Base-by-base conservation (phyloP, 2,888 invertebrate genomes). In the Alloscopus bannaensis region DNA sequence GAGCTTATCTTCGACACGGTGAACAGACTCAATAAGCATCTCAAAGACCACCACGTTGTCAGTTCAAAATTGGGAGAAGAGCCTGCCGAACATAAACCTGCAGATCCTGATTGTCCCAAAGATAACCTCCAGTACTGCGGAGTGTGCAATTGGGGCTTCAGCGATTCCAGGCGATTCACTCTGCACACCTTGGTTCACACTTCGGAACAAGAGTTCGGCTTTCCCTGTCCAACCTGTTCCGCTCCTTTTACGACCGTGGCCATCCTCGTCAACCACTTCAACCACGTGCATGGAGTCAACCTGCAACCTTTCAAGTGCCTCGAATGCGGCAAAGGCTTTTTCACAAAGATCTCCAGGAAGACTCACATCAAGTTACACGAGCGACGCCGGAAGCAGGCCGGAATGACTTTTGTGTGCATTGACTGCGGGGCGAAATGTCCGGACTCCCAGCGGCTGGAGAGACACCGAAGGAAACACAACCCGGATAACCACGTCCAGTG, bases 111-210 rank as follows among this genome's bases (percentile, higher is more conserved):
- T n/a, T n/a, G 24, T 6, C 4, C 52, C 52, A 4, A 4, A 52
- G 20, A n/a, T 24, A 8, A 22, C 24, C 52, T 24, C 31, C 3
- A 31, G 1, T 3, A 57, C 36, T 69, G 69, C 20, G 4, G 16
- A 20, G 4, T 59, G 0, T 69, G 69, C 20, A 45, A 69, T 20
- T 69, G 69, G 69, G 69, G 57, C 1, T 69, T 69, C 18, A 6
- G 42, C 0, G 36, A 42, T 13, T 6, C 24, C 0, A 29, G 40
- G 3, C 13, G 18, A 2, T 16, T 42, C 18, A 16, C 57, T 26
- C 59, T 69, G 6, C 69, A 69, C 28, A 52, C 20, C 24, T 52
- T 20, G 6, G 20, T n/a, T 22, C 52, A 52, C n/a, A n/a, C n/a
- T 2, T 52, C 3, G 20, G 26, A 40, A 0, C 18, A 42, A 8